Base-by-base conservation (phyloP, 2,888 invertebrate genomes). In the Harpagoxenus sublaevis region DNA sequence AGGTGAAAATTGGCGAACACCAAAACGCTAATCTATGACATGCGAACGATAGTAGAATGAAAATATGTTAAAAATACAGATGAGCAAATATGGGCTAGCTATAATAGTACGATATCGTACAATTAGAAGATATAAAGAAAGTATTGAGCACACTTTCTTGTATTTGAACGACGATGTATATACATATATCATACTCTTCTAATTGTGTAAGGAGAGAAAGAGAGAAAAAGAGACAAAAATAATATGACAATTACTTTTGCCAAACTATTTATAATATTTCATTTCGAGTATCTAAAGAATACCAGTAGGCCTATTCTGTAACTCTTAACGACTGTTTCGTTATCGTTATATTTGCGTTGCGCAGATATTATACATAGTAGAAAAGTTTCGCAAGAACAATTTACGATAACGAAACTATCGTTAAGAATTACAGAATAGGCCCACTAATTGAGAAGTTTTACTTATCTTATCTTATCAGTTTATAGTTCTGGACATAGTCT, bases 1-100 rank as follows among this genome's bases (percentile, higher is more conserved):
- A 57, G 73, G n/a, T 81, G 39, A 79, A 45, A 79, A 79, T 79
- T 71, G 45, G 4, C 55, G 23, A 71, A 35, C 35, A 12, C 31
- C 8, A 39, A 28, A 9, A 3, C 18, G 51, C 51, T 31, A 57
- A 31, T 15, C n/a, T 3, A 12, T 39, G 12, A 3, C 45, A 15
- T 35, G 31, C 2, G 23, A 53, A 12, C 28, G 31, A 1, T 15
- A 35, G 3, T 18, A 39, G 15, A 73, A 45, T 35, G 10, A 70
- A 53, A 18, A 42, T 18, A 42, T 10, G 39, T 2, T 55, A 55
- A 39, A 71, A 71, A 3, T 35, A 35, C 3, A 45, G 10, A 39
- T 35, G 35, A 0, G 23, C 39, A 55, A 10, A 57, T 6, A 9
- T 23, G 5, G 1, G 4, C 28, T 48, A 42, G n/a, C 12, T 35